These are phyloP conservation scores for Drosophila paranaensis DNA, from an alignment of 2,888 invertebrate species.

Conservation along the genomic window DNA sequence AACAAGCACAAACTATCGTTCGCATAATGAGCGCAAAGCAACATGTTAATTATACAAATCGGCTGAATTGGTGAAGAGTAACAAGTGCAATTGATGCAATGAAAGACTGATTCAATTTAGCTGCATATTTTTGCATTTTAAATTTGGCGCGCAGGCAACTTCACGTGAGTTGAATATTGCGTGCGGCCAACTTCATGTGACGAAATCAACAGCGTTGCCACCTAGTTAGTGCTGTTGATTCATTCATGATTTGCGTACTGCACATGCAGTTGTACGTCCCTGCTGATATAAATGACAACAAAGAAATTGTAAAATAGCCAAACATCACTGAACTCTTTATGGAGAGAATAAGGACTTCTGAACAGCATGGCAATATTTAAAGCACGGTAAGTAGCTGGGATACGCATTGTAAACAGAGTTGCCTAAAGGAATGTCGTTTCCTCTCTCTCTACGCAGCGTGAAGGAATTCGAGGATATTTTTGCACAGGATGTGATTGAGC, in stretches of 20 bases:
- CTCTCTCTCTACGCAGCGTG: constrained; percentile 86
- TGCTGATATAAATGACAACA: constrained; percentile 38
- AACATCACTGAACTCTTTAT: constrained; percentile 31
- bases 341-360: constrained; percentile 23
- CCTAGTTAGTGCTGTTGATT: not conserved
- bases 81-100: constrained; percentile 14
- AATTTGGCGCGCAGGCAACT: constrained; percentile 26
- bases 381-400: constrained; percentile 78
- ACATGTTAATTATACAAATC: constrained; percentile 37
- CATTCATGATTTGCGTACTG: constrained; percentile 35
- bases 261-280: constrained; percentile 50
- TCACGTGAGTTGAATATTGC: constrained; percentile 20
- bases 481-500: constrained; percentile 89
- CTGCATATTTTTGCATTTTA: constrained; percentile 9
- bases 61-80: constrained; percentile 8
- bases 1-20: constrained; percentile 22
- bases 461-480: constrained; percentile 92
- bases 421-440: constrained; percentile 69
- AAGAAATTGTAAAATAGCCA: constrained; percentile 28
- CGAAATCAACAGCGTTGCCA: constrained; percentile 30
- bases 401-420: constrained; percentile 14
- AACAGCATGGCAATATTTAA: constrained; percentile 83
- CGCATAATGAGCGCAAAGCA: constrained; percentile 30
- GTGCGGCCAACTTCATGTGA: constrained; percentile 36
- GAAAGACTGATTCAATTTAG: constrained; percentile 33